phyloP scores from a whole-genome alignment of 2,113 vertebrate genomes.

The Brachirus orientalis region DNA sequence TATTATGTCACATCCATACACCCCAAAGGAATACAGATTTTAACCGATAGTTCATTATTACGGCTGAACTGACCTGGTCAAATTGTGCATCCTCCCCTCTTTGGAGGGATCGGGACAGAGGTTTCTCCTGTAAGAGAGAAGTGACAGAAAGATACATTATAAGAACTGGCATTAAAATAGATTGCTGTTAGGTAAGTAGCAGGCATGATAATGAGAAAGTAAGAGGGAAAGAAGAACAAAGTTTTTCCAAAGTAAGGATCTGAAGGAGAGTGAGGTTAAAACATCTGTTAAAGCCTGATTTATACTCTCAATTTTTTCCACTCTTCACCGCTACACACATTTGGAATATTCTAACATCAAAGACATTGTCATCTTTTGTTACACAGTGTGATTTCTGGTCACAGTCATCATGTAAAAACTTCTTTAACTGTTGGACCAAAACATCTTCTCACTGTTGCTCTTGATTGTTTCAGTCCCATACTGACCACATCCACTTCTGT shows the following conservation, averaged over 20 bases:
- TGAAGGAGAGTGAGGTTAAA: background rate
- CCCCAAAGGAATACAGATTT: background rate
- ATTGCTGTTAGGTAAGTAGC: background rate
- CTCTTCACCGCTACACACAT: no score
- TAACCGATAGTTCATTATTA: background rate
- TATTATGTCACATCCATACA: slow-evolving; percentile 10
- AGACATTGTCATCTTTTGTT: no score
- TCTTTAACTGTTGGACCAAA: no score
- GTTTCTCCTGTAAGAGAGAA: slow-evolving; percentile 88
- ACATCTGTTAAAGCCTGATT: no score
- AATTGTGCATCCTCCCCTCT: slow-evolving; percentile 99
- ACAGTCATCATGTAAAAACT: no score
- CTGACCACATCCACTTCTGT: no score
- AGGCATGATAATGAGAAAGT: background rate
- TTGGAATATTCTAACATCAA: no score
- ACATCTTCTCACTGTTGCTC: no score
- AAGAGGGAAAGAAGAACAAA: background rate
- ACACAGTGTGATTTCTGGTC: no score
- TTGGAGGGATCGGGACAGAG: slow-evolving; percentile 95
- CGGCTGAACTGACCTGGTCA: slow-evolving; percentile 90
- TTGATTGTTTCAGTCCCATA: no score
- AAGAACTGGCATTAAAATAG: background rate
- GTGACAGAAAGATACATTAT: background rate
- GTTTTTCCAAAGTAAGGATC: background rate
- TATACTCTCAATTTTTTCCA: no score